Evolutionary conservation across 2,797 vertebrate species (phyloP), one percentile per base, ranked within the genome.

Genomic region (Microctenopoma lineatum): DNA sequence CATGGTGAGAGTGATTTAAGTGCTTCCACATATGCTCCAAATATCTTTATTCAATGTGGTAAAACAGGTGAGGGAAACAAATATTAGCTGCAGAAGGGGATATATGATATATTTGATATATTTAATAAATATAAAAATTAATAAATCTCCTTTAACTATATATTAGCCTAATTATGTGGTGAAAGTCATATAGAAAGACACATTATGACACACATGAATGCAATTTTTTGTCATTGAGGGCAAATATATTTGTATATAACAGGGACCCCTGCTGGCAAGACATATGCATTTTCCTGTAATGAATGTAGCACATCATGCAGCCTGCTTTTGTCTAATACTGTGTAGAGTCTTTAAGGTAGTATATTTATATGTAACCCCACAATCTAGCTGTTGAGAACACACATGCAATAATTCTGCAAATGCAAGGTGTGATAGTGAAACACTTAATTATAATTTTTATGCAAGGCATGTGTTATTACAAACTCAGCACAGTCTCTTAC

Each of bases 241-340:
- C 26, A 18, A 26, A 38, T 67, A 15, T 14, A 18, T 36, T 52
- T 71, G 16, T 27, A 34, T 61, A 62, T 48, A 63, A 77, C 32
- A 66, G 71, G 13, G 76, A 58, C 81, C 48, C 47, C 79, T 84
- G 36, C 65, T 80, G 81, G 42, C 21, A 54, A 39, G 6, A 60
- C n/a, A 34, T 29, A 0, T 29, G 2, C 0, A 32, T 39, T 3
- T 38, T 27, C 21, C 11, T 48, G 36, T 0, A 39, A 63, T 25
- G 5, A 38, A 27, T 47, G 7, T 13, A 60, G 10, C 4, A 18
- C 9, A 9, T 18, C 1, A 34, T 39, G 7, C 7, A 25, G 50
- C 4, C 7, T 34, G 9, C 32, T 2, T 10, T 13, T 4, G 3
- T 5, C n/a, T n/a, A n/a, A n/a, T 42, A 10, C 25, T 41, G 44